phyloP scores from a whole-genome alignment of 2,888 invertebrate genomes.

The Dasypolia templi region DNA sequence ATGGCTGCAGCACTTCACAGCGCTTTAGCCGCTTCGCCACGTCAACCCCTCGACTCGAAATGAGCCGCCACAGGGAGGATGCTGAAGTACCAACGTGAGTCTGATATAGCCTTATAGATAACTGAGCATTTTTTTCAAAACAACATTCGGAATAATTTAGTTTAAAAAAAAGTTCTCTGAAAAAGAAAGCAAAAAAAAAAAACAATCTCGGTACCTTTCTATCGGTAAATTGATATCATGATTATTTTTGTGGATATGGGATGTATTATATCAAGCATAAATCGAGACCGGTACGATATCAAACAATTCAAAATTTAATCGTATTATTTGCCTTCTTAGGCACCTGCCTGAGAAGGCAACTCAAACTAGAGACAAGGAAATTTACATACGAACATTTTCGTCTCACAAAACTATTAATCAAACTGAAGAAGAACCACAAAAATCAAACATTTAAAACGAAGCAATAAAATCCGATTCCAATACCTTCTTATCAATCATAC shows the following conservation, averaged over 20 bases:
- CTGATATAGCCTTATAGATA: conserved; percentile 64
- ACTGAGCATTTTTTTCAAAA: conserved; percentile 19
- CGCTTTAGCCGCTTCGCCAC: conserved; percentile 77
- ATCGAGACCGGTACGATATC: background rate
- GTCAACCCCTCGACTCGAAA: conserved; percentile 75
- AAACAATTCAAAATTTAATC: too few relatives aligned
- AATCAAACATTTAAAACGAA: conserved; percentile 52
- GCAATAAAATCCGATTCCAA: conserved; percentile 53
- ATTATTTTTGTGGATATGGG: background rate
- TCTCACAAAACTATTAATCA: background rate
- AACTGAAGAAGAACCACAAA: conserved; percentile 26
- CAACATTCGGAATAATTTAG: conserved; percentile 11
- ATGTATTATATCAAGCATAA: background rate
- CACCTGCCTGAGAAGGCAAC: too few relatives aligned
- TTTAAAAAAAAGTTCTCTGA: background rate
- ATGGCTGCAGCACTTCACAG: conserved; percentile 76
- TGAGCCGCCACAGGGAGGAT: conserved; percentile 70
- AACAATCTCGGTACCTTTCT: conserved; percentile 9
- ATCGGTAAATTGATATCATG: conserved; percentile 16
- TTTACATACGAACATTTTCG: too few relatives aligned
- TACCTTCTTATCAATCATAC: conserved; percentile 68
- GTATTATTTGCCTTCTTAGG: too few relatives aligned
- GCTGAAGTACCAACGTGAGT: conserved; percentile 57
- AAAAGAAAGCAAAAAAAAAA: background rate
- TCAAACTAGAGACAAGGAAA: too few relatives aligned